Evolutionary conservation across 2,888 invertebrate species (phyloP), one percentile per base, ranked within the genome.

Genomic region (Drosophila nr. medialis): DNA sequence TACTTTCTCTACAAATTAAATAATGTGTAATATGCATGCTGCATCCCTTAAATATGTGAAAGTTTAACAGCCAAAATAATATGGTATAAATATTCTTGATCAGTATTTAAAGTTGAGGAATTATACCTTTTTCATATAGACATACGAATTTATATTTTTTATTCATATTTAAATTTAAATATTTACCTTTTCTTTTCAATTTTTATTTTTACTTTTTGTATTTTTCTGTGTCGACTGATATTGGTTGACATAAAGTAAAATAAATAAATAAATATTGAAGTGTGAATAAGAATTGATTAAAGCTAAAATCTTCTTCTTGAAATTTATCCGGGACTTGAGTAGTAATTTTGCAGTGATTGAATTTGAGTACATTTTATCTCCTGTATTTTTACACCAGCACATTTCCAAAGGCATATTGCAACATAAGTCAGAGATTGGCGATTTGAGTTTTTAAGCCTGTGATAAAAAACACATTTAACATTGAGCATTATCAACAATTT

Each of bases 401-500:
- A n/a, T n/a, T n/a, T n/a, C n/a, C n/a, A 50, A 11, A 11, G 11
- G 18, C 34, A 24, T 15, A 18, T 27, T 18, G 34, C 30, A 27
- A 2, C 27, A 48, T 53, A 55, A 55, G 50, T 34, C n/a, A 54
- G 42, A 40, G 40, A 38, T 36, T 29, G 34, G 21, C 10, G 62
- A 62, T 59, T 59, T 42, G 30, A 45, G 59, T 45, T 63, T 45
- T 34, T 40, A 42, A 61, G 68, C 40, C 62, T 67, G 59, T 45
- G 74, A 72, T 65, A 74, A 73, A 66, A 70, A 69, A 68, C 59
- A 67, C 76, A 81, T 76, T 72, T 78, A 71, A 58, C 73, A 71
- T 71, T 71, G 69, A 58, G 48, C 56, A 75, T 72, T 74, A 77
- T 72, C 65, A 58, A 54, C 71, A 79, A 72, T 88, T 82, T 83